Conservation (phyloP, 2,797 vertebrate species). For the Nothura maculosa region DNA sequence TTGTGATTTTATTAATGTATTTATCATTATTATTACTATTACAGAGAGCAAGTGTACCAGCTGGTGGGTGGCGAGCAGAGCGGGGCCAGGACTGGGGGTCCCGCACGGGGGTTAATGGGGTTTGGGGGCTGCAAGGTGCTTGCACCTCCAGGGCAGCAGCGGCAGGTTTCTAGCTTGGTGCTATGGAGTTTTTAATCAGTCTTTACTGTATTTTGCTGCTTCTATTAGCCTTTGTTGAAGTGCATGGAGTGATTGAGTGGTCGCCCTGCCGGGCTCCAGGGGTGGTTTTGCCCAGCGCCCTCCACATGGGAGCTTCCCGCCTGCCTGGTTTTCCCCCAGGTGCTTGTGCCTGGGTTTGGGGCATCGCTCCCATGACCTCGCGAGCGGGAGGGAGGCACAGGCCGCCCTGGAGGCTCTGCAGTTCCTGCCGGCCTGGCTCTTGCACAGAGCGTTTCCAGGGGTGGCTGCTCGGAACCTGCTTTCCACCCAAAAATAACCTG, state of each 20-base stretch:
- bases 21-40: not conserved
- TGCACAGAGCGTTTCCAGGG: not conserved
- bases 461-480: not conserved
- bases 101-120: no score
- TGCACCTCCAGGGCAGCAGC: not conserved
- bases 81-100: no score
- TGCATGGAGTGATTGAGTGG: accelerated
- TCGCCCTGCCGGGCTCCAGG: no score
- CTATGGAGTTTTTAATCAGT: no score
- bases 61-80: not conserved
- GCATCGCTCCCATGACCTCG: accelerated
- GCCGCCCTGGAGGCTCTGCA: no score
- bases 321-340: not conserved
- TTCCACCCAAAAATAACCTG: not conserved
- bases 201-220: not conserved
- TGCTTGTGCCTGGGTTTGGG: not conserved
- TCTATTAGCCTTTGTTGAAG: not conserved
- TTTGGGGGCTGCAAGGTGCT: no score
- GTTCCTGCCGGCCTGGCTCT: not conserved
- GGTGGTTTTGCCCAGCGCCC: not conserved
- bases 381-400: no score
- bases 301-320: not conserved
- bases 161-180: not conserved
- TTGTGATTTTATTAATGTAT: not conserved
- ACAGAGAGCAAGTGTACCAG: not conserved